Conservation (phyloP, 2,888 invertebrate genomes). For the Acleris sparsana region DNA sequence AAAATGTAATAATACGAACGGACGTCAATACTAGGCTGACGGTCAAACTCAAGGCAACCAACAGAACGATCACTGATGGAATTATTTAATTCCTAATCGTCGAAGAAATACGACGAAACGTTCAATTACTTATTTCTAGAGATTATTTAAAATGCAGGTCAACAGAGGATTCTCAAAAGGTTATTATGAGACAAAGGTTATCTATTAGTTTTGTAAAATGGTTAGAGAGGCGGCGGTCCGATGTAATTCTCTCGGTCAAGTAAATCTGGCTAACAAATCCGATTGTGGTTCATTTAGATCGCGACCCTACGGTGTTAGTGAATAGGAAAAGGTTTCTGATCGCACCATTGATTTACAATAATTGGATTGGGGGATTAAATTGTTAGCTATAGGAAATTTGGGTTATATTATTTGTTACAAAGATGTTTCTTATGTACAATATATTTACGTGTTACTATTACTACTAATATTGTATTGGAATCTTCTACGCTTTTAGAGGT, state of each 20-base stretch:
- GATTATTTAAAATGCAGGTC: constrained; percentile 6
- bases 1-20: no score
- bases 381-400: not conserved
- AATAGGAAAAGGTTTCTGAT: constrained; percentile 42
- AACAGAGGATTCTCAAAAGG: constrained; percentile 21
- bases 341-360: constrained; percentile 38
- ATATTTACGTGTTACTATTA: no score
- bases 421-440: no score
- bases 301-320: constrained; percentile 39
- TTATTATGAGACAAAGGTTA: constrained; percentile 31
- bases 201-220: constrained; percentile 31
- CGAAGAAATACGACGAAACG: not conserved
- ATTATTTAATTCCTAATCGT: no score
- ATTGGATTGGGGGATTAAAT: constrained; percentile 5
- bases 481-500: no score
- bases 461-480: no score
- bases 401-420: not conserved
- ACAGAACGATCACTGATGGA: no score
- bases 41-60: no score
- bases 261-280: constrained; percentile 41
- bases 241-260: constrained; percentile 37
- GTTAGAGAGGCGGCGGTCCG: constrained; percentile 8
- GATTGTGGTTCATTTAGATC: constrained; percentile 51
- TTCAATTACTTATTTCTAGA: not conserved
- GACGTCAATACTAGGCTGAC: no score